These are phyloP conservation scores for Spermophilus dauricus DNA, from an alignment of 2,113 vertebrate genomes.

Conservation along the genomic window DNA sequence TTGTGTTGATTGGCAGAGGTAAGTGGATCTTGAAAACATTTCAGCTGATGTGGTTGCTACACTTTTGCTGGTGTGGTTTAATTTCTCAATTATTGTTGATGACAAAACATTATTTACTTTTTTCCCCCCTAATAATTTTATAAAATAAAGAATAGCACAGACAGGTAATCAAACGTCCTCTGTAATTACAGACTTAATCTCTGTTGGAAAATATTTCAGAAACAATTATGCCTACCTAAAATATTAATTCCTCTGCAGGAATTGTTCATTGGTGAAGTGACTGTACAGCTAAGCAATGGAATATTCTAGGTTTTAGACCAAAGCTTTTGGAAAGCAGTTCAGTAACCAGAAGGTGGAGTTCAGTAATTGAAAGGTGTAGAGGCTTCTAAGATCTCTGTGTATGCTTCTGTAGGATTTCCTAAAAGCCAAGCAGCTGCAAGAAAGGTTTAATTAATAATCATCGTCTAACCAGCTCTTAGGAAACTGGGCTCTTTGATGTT, in stretches of 20 bases:
- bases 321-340: background rate
- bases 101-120: background rate
- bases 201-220: conserved; percentile 29
- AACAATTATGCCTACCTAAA: background rate
- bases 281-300: background rate
- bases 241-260: background rate
- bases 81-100: background rate
- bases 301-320: background rate
- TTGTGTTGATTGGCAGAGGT: background rate
- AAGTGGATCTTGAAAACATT: background rate
- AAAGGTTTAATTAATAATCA: conserved; percentile 10
- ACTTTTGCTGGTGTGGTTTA: background rate
- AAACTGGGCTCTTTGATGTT: conserved; percentile 20
- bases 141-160: conserved; percentile 27
- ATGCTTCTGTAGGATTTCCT: background rate
- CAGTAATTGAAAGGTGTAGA: background rate
- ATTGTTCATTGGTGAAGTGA: background rate
- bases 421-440: conserved; percentile 18
- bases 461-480: conserved; percentile 11
- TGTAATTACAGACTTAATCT: conserved; percentile 29
- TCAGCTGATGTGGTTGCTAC: background rate
- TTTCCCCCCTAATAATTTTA: background rate
- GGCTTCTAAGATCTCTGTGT: background rate
- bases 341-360: background rate
- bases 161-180: background rate